A percentile compares a stretch with the other conserved stretches of the same genome.
phyloP scores from a whole-genome alignment of 2,797 vertebrate species.

The Fistularia tabacaria region DNA sequence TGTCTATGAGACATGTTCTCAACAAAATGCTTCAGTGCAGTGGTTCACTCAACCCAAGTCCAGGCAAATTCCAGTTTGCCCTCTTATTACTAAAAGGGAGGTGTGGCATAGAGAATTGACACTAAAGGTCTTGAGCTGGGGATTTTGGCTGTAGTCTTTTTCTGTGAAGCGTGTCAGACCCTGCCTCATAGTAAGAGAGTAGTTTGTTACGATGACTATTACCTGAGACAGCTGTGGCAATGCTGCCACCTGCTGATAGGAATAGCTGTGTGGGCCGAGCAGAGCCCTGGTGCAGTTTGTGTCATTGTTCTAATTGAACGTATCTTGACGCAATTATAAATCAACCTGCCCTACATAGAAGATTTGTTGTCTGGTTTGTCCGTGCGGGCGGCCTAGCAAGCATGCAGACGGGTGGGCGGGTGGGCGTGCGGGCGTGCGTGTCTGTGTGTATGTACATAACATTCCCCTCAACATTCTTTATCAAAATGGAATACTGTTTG shows the following conservation, averaged over 20 bases:
- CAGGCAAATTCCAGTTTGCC: constrained; percentile 27
- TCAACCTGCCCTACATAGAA: constrained; percentile 39
- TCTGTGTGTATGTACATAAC: constrained; percentile 16
- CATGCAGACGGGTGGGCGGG: no score
- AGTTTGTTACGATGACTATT: not conserved
- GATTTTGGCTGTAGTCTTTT: constrained; percentile 30
- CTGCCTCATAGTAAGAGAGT: constrained; percentile 28
- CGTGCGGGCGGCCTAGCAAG: no score
- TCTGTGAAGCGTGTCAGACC: constrained; percentile 42
- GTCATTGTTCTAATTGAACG: constrained; percentile 43
- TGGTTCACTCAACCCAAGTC: constrained; percentile 21
- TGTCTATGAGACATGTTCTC: constrained; percentile 34
- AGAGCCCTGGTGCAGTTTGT: constrained; percentile 8
- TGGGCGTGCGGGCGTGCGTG: not conserved
- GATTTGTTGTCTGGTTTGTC: constrained; percentile 13
- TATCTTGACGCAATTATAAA: constrained; percentile 45
- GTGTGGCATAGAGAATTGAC: constrained; percentile 26
- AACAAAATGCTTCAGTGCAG: constrained; percentile 8
- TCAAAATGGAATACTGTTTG: constrained; percentile 55
- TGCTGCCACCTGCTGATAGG: constrained; percentile 76
- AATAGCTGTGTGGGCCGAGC: not conserved
- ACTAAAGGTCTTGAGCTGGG: constrained; percentile 29
- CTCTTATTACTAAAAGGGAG: constrained; percentile 21
- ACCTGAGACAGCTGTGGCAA: constrained; percentile 55
- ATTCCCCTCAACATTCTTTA: constrained; percentile 37